Evolutionary conservation across 2,888 invertebrate genomes (phyloP).

Genomic region (Onchidella celtica): DNA sequence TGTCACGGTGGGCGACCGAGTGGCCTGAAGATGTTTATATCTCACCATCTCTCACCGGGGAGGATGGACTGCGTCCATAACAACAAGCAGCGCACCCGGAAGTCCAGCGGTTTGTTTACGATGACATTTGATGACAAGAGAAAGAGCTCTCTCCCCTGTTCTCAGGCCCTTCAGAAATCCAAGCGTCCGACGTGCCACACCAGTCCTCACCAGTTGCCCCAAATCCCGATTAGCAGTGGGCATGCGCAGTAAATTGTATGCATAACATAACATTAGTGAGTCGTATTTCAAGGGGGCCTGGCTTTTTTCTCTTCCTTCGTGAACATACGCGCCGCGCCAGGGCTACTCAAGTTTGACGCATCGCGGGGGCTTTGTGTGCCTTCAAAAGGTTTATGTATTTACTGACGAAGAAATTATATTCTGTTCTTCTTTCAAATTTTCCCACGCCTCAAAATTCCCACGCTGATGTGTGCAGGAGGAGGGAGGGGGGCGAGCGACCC

Average conservation of each 20-base stretch:
- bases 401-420: conserved; percentile 32
- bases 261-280: conserved; percentile 23
- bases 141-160: background rate
- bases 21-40: background rate
- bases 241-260: conserved; percentile 9
- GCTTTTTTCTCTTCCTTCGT: background rate
- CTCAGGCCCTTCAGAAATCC: background rate
- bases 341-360: background rate
- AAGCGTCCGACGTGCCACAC: background rate
- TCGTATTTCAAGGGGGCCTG: conserved; percentile 10
- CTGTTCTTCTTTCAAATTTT: conserved; percentile 14
- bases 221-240: background rate
- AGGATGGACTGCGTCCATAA: background rate
- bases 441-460: conserved; percentile 29
- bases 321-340: background rate
- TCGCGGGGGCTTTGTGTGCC: background rate
- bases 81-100: background rate
- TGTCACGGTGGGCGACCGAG: background rate
- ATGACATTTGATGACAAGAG: conserved; percentile 8
- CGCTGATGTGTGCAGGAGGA: conserved; percentile 5
- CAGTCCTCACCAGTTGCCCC: conserved; percentile 5
- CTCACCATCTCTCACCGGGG: background rate
- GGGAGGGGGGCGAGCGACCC: no score
- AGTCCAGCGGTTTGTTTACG: background rate
- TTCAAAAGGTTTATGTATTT: conserved; percentile 31